phyloP scores from a whole-genome alignment of 2,797 vertebrate genomes.

The Eulemur coronatus region DNA sequence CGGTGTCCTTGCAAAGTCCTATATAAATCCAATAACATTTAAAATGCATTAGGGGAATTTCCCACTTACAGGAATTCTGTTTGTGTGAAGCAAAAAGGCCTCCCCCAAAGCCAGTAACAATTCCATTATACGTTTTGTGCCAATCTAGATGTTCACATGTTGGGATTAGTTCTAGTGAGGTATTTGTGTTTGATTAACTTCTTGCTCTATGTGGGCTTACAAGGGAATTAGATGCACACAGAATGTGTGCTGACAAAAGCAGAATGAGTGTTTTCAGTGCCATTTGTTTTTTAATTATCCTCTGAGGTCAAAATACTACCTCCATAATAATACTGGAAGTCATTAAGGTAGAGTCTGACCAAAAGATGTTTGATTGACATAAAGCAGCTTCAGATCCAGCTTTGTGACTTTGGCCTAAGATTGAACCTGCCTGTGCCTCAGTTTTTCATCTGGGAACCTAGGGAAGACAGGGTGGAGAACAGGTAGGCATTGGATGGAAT shows the following conservation, averaged over 20 bases:
- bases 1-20: not conserved
- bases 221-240: not conserved
- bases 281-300: conserved; percentile 8
- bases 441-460: not conserved
- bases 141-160: not conserved
- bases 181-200: not conserved
- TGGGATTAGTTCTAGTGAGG: not conserved
- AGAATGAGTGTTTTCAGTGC: not conserved
- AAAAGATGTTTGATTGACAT: not conserved
- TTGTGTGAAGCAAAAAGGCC: not conserved
- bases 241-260: not conserved
- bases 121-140: not conserved
- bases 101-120: not conserved
- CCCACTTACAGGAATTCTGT: not conserved
- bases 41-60: not conserved
- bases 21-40: not conserved
- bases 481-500: not conserved
- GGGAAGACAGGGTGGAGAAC: not conserved
- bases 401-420: not conserved
- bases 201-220: not conserved
- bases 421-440: not conserved
- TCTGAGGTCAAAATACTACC: not conserved
- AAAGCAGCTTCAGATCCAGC: not conserved
- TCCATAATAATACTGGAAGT: not conserved
- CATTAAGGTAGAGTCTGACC: not conserved